Evolutionary conservation across 1,140 invertebrate genomes (phyloP).

Genomic region (Brachionus manjavacas): DNA sequence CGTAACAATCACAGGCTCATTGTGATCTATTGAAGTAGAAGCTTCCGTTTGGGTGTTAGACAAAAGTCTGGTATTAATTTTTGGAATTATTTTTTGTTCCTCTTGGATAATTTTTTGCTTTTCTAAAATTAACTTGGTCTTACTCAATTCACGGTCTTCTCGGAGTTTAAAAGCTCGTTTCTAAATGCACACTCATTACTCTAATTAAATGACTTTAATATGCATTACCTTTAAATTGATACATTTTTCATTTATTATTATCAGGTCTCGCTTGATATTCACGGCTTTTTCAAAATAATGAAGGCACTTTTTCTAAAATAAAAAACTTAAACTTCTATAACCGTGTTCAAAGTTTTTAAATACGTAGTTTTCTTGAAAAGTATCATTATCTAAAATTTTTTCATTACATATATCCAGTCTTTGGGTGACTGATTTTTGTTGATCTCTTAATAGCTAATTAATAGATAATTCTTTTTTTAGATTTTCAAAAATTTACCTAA

Average conservation of each 20-base stretch:
- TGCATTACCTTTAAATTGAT: background rate
- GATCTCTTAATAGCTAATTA: background rate
- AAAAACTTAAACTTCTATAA: background rate
- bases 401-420: background rate
- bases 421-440: background rate
- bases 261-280: conserved; percentile 12
- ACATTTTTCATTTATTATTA: conserved; percentile 25
- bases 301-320: conserved; percentile 7
- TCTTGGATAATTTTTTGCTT: conserved; percentile 1
- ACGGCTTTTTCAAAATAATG: conserved; percentile 25
- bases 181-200: background rate
- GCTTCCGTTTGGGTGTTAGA: background rate
- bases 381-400: background rate
- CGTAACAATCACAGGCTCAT: background rate
- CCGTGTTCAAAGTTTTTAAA: background rate
- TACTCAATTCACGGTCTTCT: background rate
- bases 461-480: background rate
- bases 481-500: background rate
- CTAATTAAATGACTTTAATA: background rate
- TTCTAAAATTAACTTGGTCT: background rate
- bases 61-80: background rate
- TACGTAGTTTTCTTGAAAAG: background rate
- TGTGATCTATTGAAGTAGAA: background rate
- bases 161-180: background rate
- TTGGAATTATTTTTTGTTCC: conserved; percentile 11